Evolutionary conservation across 2,888 invertebrate species (phyloP).

Genomic region (Stenodema calcarata): DNA sequence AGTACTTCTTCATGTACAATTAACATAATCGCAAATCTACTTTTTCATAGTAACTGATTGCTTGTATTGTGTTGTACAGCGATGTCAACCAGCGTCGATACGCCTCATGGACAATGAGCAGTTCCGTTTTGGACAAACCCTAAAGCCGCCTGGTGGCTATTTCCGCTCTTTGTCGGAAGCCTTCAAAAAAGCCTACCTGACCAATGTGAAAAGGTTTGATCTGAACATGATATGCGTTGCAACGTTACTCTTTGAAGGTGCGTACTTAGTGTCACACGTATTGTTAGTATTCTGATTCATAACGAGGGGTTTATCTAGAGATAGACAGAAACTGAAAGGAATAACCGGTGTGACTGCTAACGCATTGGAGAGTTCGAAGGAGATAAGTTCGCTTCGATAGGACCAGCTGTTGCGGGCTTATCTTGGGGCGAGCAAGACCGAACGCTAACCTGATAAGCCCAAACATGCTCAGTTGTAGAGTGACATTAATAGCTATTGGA

Average conservation of each 20-base stretch:
- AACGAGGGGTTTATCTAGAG: too few species aligned
- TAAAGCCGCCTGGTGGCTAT: constrained; percentile 69
- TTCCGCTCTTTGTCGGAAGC: constrained; percentile 77
- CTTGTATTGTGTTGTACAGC: constrained; percentile 61
- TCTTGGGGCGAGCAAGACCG: too few species aligned
- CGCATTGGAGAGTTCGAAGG: too few species aligned
- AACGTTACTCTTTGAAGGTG: constrained; percentile 91
- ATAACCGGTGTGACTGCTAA: too few species aligned
- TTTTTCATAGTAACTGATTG: not conserved
- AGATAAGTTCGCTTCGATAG: too few species aligned
- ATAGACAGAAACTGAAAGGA: too few species aligned
- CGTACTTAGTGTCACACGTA: not conserved
- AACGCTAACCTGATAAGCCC: too few species aligned
- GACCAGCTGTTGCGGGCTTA: too few species aligned
- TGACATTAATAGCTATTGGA: too few species aligned
- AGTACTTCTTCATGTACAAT: too few species aligned
- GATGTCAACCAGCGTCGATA: constrained; percentile 94
- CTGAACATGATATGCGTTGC: constrained; percentile 83
- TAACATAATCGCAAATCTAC: too few species aligned
- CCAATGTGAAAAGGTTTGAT: constrained; percentile 85
- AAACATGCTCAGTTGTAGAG: too few species aligned
- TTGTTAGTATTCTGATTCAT: not conserved
- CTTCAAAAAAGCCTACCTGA: constrained; percentile 85
- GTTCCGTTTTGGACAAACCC: constrained; percentile 88
- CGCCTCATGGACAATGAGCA: constrained; percentile 97